A percentile compares a stretch with the other conserved stretches of the same genome.
phyloP scores from a whole-genome alignment of 2,113 vertebrate species.

The Rhegmatorhina hoffmannsi region DNA sequence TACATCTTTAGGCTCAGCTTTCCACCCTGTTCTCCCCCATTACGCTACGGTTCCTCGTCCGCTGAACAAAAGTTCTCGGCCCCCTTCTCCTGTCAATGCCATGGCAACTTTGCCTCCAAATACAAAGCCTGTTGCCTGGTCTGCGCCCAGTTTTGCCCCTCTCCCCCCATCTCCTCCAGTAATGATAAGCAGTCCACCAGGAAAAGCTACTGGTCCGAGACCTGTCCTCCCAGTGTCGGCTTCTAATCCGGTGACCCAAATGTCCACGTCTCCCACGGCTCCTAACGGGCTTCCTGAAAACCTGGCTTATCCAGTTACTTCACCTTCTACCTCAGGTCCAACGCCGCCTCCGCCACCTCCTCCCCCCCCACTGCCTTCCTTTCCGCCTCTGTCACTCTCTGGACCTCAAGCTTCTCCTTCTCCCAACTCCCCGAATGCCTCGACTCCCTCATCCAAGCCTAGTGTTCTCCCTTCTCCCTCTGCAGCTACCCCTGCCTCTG shows the following conservation, averaged over 20 bases:
- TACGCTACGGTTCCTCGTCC: conserved; percentile 92
- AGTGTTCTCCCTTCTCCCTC: conserved; percentile 97
- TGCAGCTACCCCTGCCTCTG: conserved; percentile 92
- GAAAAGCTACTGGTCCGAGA: conserved; percentile 89
- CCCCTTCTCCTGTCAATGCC: conserved; percentile 80
- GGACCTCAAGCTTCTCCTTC: conserved; percentile 79
- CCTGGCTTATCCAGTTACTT: conserved; percentile 70
- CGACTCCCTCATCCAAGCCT: conserved; percentile 94
- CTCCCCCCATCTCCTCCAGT: conserved; percentile 94
- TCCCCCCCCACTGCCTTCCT: conserved; percentile 82
- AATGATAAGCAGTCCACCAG: conserved; percentile 97
- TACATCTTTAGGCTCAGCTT: conserved; percentile 95
- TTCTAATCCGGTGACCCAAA: conserved; percentile 84
- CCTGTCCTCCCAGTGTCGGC: conserved; percentile 87
- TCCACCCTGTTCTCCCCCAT: conserved; percentile 97
- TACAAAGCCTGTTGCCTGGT: conserved; percentile 86
- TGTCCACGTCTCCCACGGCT: conserved; percentile 83
- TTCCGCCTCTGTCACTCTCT: conserved; percentile 78
- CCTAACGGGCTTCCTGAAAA: conserved; percentile 79
- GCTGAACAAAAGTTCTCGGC: conserved; percentile 81
- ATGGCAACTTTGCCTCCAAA: conserved; percentile 73
- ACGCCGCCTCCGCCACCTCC: conserved; percentile 65
- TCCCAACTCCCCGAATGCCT: conserved; percentile 80
- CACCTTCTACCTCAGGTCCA: conserved; percentile 80
- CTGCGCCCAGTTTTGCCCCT: conserved; percentile 86